These are phyloP conservation scores for Bibio marci DNA, from an alignment of 2,888 invertebrate genomes.

Conservation along the genomic window DNA sequence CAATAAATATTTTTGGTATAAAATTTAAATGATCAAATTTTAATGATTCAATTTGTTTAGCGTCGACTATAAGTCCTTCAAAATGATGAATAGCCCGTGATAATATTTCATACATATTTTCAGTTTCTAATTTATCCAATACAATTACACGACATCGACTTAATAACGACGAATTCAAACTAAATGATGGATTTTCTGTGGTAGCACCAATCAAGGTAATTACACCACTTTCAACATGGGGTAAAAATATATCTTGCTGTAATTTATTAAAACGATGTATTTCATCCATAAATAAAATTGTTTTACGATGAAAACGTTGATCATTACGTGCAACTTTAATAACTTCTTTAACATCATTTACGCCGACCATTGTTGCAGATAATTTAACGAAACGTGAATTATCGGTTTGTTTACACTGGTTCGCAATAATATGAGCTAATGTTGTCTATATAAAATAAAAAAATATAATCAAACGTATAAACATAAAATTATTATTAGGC, in stretches of 20 bases:
- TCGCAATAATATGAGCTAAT: slow-evolving; percentile 51
- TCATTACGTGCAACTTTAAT: slow-evolving; percentile 57
- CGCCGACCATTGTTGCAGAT: slow-evolving; percentile 59
- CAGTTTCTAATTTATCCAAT: slow-evolving; percentile 46
- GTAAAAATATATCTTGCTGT: slow-evolving; percentile 66
- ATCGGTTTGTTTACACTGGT: slow-evolving; percentile 41
- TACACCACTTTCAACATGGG: slow-evolving; percentile 64
- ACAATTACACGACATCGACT: slow-evolving; percentile 64
- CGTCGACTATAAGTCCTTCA: slow-evolving; percentile 17
- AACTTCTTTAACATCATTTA: slow-evolving; percentile 60
- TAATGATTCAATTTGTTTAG: background rate
- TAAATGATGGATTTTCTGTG: slow-evolving; percentile 78
- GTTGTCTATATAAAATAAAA: slow-evolving; percentile 44
- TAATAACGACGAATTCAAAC: slow-evolving; percentile 59
- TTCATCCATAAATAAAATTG: slow-evolving; percentile 72
- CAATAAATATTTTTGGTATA: slow-evolving; percentile 22
- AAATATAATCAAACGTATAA: no score
- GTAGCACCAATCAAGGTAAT: slow-evolving; percentile 67
- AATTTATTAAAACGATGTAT: slow-evolving; percentile 73
- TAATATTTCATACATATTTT: slow-evolving; percentile 43
- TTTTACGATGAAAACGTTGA: slow-evolving; percentile 46
- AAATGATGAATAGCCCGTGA: slow-evolving; percentile 34
- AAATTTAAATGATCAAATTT: slow-evolving; percentile 6
- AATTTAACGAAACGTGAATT: slow-evolving; percentile 50
- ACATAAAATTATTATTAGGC: no score